Evolutionary conservation across 2,113 vertebrate species (phyloP), one percentile per base, ranked within the genome.

Genomic region (Perccottus glenii): DNA sequence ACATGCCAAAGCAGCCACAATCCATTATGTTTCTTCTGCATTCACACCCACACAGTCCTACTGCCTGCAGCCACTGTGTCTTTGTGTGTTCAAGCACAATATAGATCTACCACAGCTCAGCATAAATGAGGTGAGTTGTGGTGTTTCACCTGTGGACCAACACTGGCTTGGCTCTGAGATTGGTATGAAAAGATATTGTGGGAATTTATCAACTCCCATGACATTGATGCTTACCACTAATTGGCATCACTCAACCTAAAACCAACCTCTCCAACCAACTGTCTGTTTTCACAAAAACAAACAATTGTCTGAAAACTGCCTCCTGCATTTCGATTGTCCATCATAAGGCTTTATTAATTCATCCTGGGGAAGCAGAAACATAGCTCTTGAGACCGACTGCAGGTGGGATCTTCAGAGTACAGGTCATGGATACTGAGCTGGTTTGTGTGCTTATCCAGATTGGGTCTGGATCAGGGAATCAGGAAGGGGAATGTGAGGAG

Each of bases 381-480:
- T 36, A 40, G 74, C 75, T 78, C 79, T 55, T 51, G 69, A 75
- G 84, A 62, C 60, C 47, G 4, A 27, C 0, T 11, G 57, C 69
- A 46, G 65, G 74, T 67, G 62, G 61, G 64, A 64, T 70, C 60
- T 71, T 67, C 70, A 52, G 75, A 80, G 71, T 15, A 66, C 64
- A 67, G 73, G 63, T 61, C 62, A 71, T 70, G 58, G 62, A 65
- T 58, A 55, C 67, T 65, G 78, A 60, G 64, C 16, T n/a, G 16
- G 51, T 79, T 70, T 86, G 76, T 88, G 73, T 88, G 72, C 63
- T 84, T 82, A 57, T 83, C 70, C 59, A 56, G 68, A 76, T 70
- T 61, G 85, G 85, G 71, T 78, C 80, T 71, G 81, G 80, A 87
- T 86, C 87, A 64, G 84, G 77, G 83, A 82, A 76, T 51, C 40